phyloP scores from a whole-genome alignment of 2,888 invertebrate species.

The Chirona hameri region DNA sequence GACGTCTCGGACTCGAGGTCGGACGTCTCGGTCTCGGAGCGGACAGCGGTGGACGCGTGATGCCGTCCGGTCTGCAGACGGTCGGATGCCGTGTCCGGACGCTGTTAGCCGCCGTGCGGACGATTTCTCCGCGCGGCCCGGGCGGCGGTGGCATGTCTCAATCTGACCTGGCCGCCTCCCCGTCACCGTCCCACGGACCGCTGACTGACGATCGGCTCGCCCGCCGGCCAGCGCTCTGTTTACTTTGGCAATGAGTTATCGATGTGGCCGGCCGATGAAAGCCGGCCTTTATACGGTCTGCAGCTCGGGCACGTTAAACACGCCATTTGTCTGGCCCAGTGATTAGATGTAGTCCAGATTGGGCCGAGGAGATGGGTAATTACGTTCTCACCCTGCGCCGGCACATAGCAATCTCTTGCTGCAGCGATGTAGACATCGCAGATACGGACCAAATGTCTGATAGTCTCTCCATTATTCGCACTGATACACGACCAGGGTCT shows the following conservation, averaged over 20 bases:
- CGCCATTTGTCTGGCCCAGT: not conserved
- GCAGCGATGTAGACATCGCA: no score
- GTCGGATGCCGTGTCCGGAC: not conserved
- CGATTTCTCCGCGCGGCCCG: not conserved
- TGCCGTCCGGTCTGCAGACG: not conserved
- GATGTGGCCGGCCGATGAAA: not conserved
- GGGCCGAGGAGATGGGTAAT: not conserved
- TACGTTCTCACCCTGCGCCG: not conserved
- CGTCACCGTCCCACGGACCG: not conserved
- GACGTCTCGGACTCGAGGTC: no score
- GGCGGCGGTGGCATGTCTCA: not conserved
- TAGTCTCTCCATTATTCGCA: no score
- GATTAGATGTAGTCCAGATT: not conserved
- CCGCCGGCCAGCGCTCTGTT: not conserved
- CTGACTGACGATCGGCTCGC: not conserved
- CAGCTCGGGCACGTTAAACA: not conserved
- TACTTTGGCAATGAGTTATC: not conserved
- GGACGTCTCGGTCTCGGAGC: not conserved
- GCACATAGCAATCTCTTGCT: no score
- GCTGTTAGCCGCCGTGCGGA: not conserved
- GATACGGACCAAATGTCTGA: no score
- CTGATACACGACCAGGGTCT: no score
- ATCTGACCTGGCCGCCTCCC: not conserved
- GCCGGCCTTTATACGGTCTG: not conserved
- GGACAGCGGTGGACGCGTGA: not conserved